These are phyloP conservation scores for Cecidostiba fungosa DNA, from an alignment of 2,888 invertebrate species.

Conservation along the genomic window DNA sequence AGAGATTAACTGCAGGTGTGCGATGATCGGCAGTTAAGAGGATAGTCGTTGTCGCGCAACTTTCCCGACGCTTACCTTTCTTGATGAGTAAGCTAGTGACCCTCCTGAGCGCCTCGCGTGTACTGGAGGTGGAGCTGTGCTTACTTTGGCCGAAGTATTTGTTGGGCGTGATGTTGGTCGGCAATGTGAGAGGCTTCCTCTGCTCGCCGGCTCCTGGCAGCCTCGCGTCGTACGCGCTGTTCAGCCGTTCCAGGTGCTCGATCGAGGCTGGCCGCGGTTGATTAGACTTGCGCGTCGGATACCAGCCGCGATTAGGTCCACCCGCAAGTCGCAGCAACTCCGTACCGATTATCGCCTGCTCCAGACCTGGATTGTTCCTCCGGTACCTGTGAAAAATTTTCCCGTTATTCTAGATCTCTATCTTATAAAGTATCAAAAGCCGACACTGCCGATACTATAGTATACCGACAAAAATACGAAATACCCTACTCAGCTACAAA, in stretches of 20 bases:
- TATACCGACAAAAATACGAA: too few species aligned
- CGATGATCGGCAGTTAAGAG: slow-evolving; percentile 59
- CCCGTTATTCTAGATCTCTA: neutral
- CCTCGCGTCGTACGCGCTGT: slow-evolving; percentile 77
- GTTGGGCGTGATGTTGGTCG: slow-evolving; percentile 91
- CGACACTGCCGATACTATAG: neutral
- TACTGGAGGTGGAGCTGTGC: slow-evolving; percentile 88
- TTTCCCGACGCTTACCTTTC: slow-evolving; percentile 85
- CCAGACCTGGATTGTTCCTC: slow-evolving; percentile 80
- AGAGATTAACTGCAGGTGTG: neutral
- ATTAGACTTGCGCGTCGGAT: slow-evolving; percentile 85
- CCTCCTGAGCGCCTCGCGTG: slow-evolving; percentile 90
- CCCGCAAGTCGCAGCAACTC: slow-evolving; percentile 90
- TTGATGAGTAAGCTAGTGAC: slow-evolving; percentile 94
- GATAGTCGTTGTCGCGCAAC: slow-evolving; percentile 63
- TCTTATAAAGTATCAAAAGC: too few species aligned
- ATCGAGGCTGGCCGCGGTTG: slow-evolving; percentile 91
- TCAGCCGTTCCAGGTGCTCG: slow-evolving; percentile 90
- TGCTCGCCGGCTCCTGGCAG: slow-evolving; percentile 81
- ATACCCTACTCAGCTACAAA: neutral
- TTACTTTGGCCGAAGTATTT: slow-evolving; percentile 87
- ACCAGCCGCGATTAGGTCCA: slow-evolving; percentile 93
- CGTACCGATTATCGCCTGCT: slow-evolving; percentile 86
- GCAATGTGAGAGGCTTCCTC: slow-evolving; percentile 92
- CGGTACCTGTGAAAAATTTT: slow-evolving; percentile 71